Evolutionary conservation across 2,797 vertebrate species (phyloP), one percentile per base, ranked within the genome.

Genomic region (Myotis planiceps): DNA sequence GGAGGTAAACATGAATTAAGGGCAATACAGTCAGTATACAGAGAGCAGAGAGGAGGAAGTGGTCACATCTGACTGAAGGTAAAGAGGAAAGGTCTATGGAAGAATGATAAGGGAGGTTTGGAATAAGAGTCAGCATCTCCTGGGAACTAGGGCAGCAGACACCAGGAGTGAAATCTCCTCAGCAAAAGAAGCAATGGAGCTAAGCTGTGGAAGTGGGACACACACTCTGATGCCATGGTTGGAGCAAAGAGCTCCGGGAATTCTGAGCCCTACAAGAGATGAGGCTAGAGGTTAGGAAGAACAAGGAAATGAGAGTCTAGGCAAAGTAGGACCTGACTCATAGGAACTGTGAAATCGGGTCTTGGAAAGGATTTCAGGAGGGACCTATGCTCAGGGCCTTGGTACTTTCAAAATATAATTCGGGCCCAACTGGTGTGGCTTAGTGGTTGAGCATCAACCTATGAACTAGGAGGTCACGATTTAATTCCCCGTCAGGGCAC

Each of bases 321-420:
- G 3, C 18, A 15, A 15, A 4, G 18, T 49, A 37, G 42, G n/a
- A 13, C 34, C 18, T 94, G 23, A 29, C 18, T 51, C 51, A 10
- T 5, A 71, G 21, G 16, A 27, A 42, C 16, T 63, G 19, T 5
- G 21, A 29, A 55, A 47, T 27, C 15, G 4, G 29, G 6, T 68
- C 19, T 42, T 27, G 3, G 27, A 82, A 42, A 21, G 49, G 7
- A 4, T 58, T n/a, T 89, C 27, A 3, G 3, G 60, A 76, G 5
- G 55, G 1, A 19, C 14, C 2, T 55, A 23, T 55, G 53, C 12
- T 8, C 2, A 0, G 18, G 5, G 0, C 0, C 12, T 72, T n/a
- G 7, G 18, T 7, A 25, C 21, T 42, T 51, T 37, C 29, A 15
- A 79, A 80, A 63, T 21, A 9, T 69, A 55, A 34, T n/a, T 18